Conservation (phyloP, 2,888 invertebrate genomes). For the Agelastica alni region DNA sequence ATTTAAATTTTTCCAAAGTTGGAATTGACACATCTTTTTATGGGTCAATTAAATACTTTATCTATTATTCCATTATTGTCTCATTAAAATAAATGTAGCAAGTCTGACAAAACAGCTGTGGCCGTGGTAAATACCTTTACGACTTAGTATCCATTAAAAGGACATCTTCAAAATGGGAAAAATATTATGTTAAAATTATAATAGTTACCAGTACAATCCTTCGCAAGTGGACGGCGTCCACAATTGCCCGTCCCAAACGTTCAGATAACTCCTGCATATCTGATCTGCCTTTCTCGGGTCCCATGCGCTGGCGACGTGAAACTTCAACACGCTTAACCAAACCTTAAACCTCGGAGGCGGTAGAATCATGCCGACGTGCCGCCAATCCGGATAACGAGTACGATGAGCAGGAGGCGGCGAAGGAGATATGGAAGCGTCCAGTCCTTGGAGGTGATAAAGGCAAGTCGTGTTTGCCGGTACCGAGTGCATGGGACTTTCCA, state of each 20-base stretch:
- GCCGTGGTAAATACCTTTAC: too few relatives aligned
- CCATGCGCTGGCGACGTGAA: slow-evolving; percentile 68
- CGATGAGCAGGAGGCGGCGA: slow-evolving; percentile 57
- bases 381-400: slow-evolving; percentile 61
- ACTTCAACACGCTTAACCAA: slow-evolving; percentile 86
- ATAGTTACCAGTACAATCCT: slow-evolving; percentile 74
- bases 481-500: slow-evolving; percentile 84
- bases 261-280: slow-evolving; percentile 80
- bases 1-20: too few relatives aligned
- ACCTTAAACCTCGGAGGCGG: slow-evolving; percentile 73
- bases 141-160: too few relatives aligned
- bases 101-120: too few relatives aligned
- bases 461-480: slow-evolving; percentile 88
- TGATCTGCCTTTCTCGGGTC: slow-evolving; percentile 70
- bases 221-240: slow-evolving; percentile 77
- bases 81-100: too few relatives aligned
- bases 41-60: too few relatives aligned
- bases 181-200: too few relatives aligned
- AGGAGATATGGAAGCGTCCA: slow-evolving; percentile 61
- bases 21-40: too few relatives aligned
- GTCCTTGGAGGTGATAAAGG: slow-evolving; percentile 78
- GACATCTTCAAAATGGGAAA: too few relatives aligned
- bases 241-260: slow-evolving; percentile 86
- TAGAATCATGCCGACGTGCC: slow-evolving; percentile 61
- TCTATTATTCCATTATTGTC: too few relatives aligned